phyloP scores from a whole-genome alignment of 37 sponge, comb jelly and placozoan species.

The Oopsacas minuta region DNA sequence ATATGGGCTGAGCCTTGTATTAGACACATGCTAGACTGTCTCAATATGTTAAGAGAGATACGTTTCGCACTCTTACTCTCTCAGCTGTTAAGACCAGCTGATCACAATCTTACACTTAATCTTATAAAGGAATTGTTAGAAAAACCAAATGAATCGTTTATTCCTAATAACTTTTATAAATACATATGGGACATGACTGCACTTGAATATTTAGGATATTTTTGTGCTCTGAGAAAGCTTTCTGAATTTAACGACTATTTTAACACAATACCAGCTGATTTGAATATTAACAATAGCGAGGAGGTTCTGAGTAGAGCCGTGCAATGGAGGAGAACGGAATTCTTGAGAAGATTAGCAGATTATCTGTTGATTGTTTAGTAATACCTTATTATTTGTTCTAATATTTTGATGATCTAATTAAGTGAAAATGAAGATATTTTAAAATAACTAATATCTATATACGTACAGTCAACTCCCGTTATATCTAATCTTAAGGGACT shows the following conservation, averaged over 20 bases:
- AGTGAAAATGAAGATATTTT: neutral
- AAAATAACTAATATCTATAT: too few relatives aligned
- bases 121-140: neutral
- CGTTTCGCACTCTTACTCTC: constrained; percentile 5
- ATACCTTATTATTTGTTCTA: neutral
- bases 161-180: neutral
- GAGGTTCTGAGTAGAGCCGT: neutral
- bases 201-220: neutral
- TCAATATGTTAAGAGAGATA: neutral
- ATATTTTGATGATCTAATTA: too few relatives aligned
- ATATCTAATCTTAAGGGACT: too few relatives aligned
- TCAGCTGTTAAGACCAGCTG: constrained; percentile 5
- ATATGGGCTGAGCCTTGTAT: constrained; percentile 41
- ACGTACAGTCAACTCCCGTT: too few relatives aligned
- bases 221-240: neutral
- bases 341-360: neutral
- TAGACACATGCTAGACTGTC: constrained; percentile 16
- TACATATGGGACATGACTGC: neutral
- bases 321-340: neutral
- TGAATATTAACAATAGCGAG: neutral
- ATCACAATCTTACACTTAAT: neutral
- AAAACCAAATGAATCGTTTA: neutral
- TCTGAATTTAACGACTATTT: neutral
- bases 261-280: neutral
- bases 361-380: neutral